These are phyloP conservation scores for Trinectes maculatus DNA, from an alignment of 2,113 vertebrate genomes.

Conservation along the genomic window DNA sequence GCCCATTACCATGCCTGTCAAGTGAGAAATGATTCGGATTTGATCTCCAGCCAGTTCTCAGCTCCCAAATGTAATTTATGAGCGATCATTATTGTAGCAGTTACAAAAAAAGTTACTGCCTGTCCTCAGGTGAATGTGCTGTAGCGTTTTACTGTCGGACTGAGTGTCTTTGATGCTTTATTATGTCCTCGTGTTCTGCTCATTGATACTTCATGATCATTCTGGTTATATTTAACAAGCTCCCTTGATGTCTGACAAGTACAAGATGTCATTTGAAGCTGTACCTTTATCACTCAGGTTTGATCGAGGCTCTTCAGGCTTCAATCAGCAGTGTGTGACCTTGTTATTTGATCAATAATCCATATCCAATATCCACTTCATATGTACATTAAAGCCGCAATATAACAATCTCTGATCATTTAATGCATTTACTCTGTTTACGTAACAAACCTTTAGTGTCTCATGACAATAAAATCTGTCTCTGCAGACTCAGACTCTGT, in stretches of 20 bases:
- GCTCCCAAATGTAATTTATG: conserved; percentile 49
- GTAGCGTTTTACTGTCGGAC: conserved; percentile 2
- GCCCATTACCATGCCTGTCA: conserved; percentile 32
- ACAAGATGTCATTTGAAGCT: background rate
- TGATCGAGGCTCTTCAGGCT: background rate
- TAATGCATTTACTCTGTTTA: too few species aligned
- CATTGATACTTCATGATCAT: background rate
- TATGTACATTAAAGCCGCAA: too few species aligned
- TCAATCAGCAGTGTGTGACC: background rate
- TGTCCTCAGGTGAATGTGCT: conserved; percentile 27
- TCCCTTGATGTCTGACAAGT: background rate
- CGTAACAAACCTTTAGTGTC: background rate
- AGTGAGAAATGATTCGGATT: conserved; percentile 49
- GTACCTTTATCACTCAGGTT: background rate
- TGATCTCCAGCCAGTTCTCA: conserved; percentile 60
- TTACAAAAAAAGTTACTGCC: conserved; percentile 20
- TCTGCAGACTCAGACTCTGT: background rate
- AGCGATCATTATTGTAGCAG: conserved; percentile 35
- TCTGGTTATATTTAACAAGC: background rate
- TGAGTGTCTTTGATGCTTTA: conserved; percentile 21
- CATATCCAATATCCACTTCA: too few species aligned
- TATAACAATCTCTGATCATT: too few species aligned
- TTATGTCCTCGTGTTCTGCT: conserved; percentile 15
- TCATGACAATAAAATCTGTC: conserved; percentile 16
- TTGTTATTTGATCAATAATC: too few species aligned